Evolutionary conservation across 2,888 invertebrate species (phyloP), one percentile per base, ranked within the genome.

Genomic region (Pseudococcus jackbeardsleyi): DNA sequence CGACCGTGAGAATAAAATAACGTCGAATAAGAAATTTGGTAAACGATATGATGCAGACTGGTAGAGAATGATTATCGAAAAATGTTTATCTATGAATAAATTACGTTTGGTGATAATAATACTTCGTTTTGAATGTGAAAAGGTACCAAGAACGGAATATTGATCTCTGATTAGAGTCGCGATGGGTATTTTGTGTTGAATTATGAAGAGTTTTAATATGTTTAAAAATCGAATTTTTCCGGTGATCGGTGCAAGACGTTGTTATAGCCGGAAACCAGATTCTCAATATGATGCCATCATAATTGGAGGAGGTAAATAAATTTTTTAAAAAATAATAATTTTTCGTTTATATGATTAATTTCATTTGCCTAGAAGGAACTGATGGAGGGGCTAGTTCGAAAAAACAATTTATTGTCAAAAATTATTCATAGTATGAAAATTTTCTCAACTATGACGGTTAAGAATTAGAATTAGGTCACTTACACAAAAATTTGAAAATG

Each of bases 281-380:
- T 39, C 46, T 46, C 42, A 42, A 6, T 86, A 86, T 26, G 86
- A 86, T 48, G 86, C 72, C 11, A 72, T 86, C 46, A 72, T 86
- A 11, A 22, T 86, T 64, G 86, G 86, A 46, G 86, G 86, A 86
- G 86, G 86, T 86, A 86, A 46, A 19, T 72, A 19, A 42, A 50
- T 50, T 22, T 46, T 46, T n/a, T 1, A 33, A 33, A 33, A 33
- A 33, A 2, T 33, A 33, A 2, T 3, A 33, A 33, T 33, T 33
- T 33, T 33, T 33, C 26, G 3, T n/a, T n/a, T n/a, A n/a, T n/a
- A n/a, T n/a, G n/a, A n/a, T n/a, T n/a, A n/a, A n/a, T n/a, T n/a
- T n/a, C n/a, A n/a, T n/a, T n/a, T n/a, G n/a, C n/a, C n/a, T n/a
- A n/a, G n/a, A n/a, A n/a, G n/a, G n/a, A n/a, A n/a, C n/a, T n/a